These are phyloP conservation scores for Actinemys pallida DNA, from an alignment of 2,113 vertebrate genomes.

Conservation along the genomic window DNA sequence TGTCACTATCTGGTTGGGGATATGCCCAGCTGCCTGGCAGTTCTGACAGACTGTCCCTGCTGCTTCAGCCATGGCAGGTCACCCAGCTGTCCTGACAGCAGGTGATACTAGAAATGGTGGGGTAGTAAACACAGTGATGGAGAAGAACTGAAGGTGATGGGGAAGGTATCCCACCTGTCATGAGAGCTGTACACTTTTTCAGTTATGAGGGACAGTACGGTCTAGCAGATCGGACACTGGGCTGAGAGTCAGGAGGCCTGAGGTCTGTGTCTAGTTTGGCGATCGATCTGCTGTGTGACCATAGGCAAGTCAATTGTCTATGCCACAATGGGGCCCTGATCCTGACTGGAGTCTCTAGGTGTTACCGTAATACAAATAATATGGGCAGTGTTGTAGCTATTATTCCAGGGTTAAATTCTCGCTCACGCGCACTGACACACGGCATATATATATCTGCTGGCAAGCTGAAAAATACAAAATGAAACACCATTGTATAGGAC, in stretches of 20 bases:
- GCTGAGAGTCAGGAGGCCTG: accelerated
- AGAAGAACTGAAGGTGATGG: background rate
- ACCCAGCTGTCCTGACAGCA: no score
- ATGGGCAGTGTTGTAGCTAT: background rate
- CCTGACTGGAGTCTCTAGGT: background rate
- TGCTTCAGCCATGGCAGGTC: no score
- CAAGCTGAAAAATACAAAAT: conserved; percentile 38
- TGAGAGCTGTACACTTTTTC: background rate
- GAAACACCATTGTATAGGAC: conserved; percentile 21
- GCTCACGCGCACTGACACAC: background rate
- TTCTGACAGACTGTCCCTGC: no score
- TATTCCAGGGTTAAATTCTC: conserved; percentile 32
- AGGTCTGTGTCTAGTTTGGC: background rate
- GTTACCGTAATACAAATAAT: background rate
- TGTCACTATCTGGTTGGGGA: no score
- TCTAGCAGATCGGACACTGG: accelerated
- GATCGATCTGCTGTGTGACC: background rate
- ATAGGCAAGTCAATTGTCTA: background rate
- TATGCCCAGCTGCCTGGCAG: no score
- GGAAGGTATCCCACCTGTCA: background rate
- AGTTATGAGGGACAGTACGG: accelerated
- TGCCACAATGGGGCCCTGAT: background rate
- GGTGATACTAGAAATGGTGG: accelerated
- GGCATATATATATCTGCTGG: conserved; percentile 16
- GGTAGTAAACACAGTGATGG: accelerated